A percentile compares a stretch with the other conserved stretches of the same genome.
These are phyloP conservation scores for Taenioides sp. DNA, from an alignment of 2,797 vertebrate species.

Conservation along the genomic window DNA sequence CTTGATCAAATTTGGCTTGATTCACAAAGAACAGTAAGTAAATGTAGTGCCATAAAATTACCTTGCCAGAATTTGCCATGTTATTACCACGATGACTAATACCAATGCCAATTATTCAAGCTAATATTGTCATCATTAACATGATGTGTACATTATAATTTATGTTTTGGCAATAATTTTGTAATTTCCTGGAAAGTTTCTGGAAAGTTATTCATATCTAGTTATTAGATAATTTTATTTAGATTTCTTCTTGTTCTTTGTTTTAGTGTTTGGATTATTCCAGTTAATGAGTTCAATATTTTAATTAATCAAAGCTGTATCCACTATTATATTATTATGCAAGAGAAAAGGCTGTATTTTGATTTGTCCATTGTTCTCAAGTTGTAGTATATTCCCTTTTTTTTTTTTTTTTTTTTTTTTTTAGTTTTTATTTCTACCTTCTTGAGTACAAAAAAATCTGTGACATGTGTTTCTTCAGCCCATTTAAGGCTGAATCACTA, in stretches of 20 bases:
- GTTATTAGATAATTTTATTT: background rate
- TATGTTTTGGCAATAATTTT: background rate
- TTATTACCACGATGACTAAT: constrained; percentile 20
- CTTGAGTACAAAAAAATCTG: too few relatives aligned
- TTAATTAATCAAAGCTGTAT: constrained; percentile 11
- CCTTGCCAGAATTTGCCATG: constrained; percentile 16
- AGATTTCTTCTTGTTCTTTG: constrained; percentile 15
- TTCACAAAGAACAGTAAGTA: constrained; percentile 8
- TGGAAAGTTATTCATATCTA: constrained; percentile 2
- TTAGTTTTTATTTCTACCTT: too few relatives aligned
- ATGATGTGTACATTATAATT: background rate
- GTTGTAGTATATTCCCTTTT: too few relatives aligned
- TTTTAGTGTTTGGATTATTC: constrained; percentile 29
- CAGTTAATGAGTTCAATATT: constrained; percentile 15
- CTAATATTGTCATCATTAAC: background rate
- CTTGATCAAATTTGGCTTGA: background rate
- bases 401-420: too few relatives aligned
- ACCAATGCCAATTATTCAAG: constrained; percentile 30
- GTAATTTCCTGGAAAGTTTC: background rate
- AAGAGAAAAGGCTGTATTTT: background rate
- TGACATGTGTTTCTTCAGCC: too few relatives aligned
- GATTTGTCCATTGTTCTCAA: background rate
- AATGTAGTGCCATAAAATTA: constrained; percentile 15
- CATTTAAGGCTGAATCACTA: too few relatives aligned
- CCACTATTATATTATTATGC: background rate